These are phyloP conservation scores for Chlorodrepanis virens DNA, from an alignment of 2,113 vertebrate genomes.

Conservation along the genomic window DNA sequence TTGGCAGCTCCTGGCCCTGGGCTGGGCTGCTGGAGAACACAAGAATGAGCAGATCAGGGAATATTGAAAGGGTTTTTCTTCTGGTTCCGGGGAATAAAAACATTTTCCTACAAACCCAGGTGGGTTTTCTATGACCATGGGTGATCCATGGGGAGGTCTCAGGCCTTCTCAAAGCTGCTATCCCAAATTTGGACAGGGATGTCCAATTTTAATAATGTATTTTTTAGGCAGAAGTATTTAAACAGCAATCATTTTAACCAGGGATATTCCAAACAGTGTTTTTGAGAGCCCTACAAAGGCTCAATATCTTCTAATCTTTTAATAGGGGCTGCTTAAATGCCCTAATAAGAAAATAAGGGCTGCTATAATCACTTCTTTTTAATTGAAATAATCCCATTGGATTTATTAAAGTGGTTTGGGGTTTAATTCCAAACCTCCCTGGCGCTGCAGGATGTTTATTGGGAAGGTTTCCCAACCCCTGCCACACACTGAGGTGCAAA, in stretches of 20 bases:
- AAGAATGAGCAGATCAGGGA: neutral
- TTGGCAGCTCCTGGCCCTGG: neutral
- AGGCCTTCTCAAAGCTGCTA: neutral
- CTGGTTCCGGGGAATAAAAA: neutral
- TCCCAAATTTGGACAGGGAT: accelerated
- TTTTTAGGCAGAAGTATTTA: neutral
- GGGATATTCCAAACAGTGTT: neutral
- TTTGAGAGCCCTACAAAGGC: neutral
- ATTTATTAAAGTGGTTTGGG: neutral
- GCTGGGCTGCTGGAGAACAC: neutral
- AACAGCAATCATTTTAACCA: neutral
- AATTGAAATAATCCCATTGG: neutral
- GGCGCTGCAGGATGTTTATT: neutral
- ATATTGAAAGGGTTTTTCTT: neutral
- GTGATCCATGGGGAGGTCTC: neutral
- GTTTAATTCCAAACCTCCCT: neutral
- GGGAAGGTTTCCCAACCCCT: neutral
- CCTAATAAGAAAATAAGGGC: neutral
- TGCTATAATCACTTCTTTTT: neutral
- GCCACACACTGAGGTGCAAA: accelerated
- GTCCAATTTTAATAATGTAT: accelerated
- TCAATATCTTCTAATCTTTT: neutral
- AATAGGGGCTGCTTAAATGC: neutral
- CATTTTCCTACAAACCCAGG: neutral
- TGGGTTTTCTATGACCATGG: accelerated